A percentile compares a stretch with the other conserved stretches of the same genome.
phyloP scores from a whole-genome alignment of 2,113 vertebrate genomes.

The Gracilinanus agilis region DNA sequence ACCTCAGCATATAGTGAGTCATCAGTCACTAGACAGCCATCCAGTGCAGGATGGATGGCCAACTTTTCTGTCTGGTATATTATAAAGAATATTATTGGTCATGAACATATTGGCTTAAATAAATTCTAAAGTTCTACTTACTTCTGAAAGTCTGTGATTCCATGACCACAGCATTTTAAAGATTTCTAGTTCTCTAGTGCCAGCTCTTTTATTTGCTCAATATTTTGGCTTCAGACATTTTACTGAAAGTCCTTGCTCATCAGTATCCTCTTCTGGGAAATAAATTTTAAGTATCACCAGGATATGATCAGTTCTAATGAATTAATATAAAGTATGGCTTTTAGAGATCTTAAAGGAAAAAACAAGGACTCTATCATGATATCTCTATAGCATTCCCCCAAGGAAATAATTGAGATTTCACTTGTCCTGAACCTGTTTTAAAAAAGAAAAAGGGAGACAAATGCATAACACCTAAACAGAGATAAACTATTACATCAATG shows the following conservation, averaged over 20 bases:
- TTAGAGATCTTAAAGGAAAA: background rate
- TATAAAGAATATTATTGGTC: background rate
- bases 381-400: background rate
- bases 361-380: background rate
- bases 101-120: background rate
- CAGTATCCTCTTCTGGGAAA: background rate
- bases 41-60: background rate
- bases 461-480: background rate
- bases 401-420: background rate
- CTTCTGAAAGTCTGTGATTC: background rate
- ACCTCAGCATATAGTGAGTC: background rate
- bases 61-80: background rate
- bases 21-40: background rate
- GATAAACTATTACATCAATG: background rate
- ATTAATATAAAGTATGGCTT: background rate
- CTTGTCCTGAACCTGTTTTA: background rate
- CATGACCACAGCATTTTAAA: background rate
- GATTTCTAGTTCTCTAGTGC: background rate
- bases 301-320: background rate
- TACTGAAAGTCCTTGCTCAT: background rate
- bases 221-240: background rate
- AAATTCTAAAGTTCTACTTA: background rate
- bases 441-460: background rate
- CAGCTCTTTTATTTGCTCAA: background rate
- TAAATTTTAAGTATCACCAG: background rate